Percentiles rank a stretch among this genome's conserved stretches.
Evolutionary conservation across 2,797 vertebrate genomes (phyloP).

Genomic region (Mus minutoides): DNA sequence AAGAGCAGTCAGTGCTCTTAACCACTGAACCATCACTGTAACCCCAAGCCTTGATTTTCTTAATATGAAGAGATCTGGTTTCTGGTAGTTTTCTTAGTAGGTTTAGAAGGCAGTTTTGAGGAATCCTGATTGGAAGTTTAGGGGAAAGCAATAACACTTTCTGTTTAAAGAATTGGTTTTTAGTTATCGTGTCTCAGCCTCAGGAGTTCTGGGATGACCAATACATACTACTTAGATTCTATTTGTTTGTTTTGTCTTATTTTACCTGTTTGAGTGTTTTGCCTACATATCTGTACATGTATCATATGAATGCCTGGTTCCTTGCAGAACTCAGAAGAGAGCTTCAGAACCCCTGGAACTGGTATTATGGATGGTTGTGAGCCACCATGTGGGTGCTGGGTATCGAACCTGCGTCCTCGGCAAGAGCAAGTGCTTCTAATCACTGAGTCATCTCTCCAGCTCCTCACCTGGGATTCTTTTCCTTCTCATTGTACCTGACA

Average conservation of each 20-base stretch:
- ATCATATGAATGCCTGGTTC: background rate
- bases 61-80: background rate
- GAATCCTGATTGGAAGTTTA: background rate
- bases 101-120: background rate
- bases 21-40: background rate
- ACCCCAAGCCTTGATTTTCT: background rate
- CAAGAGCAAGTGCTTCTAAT: background rate
- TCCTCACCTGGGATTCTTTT: background rate
- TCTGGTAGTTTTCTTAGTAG: background rate
- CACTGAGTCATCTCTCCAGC: background rate
- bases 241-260: background rate
- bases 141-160: background rate
- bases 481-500: background rate
- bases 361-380: background rate
- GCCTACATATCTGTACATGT: background rate
- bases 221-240: background rate
- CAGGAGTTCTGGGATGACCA: background rate
- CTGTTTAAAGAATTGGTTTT: background rate
- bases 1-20: background rate
- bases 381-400: background rate
- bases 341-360: background rate
- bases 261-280: background rate
- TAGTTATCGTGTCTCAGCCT: background rate
- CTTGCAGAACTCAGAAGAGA: background rate
- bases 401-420: background rate